phyloP scores from a whole-genome alignment of 2,113 vertebrate species.

The Lophotis ruficrista region DNA sequence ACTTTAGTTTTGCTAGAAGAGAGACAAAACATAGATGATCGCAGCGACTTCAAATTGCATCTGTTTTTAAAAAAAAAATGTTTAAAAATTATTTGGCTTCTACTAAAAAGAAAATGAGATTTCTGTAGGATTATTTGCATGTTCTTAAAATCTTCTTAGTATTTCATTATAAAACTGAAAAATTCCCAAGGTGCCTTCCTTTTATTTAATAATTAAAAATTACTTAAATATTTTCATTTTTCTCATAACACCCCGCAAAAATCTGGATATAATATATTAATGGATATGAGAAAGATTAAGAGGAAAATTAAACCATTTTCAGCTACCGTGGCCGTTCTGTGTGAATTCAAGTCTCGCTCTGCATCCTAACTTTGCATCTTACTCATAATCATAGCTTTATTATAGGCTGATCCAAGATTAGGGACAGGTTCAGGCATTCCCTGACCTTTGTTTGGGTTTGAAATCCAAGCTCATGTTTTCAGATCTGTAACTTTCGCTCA shows the following conservation, averaged over 20 bases:
- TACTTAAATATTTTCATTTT: neutral
- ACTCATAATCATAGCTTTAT: neutral
- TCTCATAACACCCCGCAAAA: neutral
- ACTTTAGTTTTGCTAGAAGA: neutral
- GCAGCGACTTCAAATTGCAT: neutral
- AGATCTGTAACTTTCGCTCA: neutral
- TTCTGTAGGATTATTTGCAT: neutral
- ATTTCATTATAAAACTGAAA: neutral
- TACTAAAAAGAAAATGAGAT: neutral
- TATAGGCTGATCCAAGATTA: neutral
- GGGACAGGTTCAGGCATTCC: conserved; percentile 22
- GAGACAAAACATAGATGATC: neutral
- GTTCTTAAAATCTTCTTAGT: neutral
- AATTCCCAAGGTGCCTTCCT: neutral
- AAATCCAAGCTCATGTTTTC: conserved; percentile 3
- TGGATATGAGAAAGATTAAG: neutral
- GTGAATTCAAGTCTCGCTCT: neutral
- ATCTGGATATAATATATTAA: neutral
- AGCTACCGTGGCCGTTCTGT: neutral
- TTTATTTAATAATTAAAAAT: neutral
- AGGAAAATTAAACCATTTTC: neutral
- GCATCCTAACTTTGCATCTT: neutral
- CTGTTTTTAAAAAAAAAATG: neutral
- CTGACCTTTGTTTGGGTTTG: conserved; percentile 46
- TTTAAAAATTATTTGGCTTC: neutral